Percentiles rank a stretch among this genome's conserved stretches.
phyloP scores from a whole-genome alignment of 2,113 vertebrate genomes.

The Thinocorus orbignyianus region DNA sequence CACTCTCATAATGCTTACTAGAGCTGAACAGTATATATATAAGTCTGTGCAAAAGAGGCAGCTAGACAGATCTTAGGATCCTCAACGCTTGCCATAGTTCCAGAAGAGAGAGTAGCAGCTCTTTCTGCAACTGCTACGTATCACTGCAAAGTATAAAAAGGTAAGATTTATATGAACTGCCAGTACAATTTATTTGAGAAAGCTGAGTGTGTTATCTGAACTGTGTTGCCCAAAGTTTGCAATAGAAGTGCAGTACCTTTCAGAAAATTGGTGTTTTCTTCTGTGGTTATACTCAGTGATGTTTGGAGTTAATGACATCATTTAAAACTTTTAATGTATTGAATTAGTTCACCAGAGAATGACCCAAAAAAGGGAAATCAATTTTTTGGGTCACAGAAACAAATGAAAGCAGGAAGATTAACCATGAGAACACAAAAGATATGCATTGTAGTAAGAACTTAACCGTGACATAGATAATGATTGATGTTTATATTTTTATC shows the following conservation, averaged over 20 bases:
- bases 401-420: constrained; percentile 17
- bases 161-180: constrained; percentile 62
- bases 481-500: neutral
- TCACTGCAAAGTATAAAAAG: constrained; percentile 41
- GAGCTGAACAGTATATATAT: constrained; percentile 76
- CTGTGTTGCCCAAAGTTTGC: neutral
- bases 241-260: neutral
- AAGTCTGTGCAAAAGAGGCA: constrained; percentile 59
- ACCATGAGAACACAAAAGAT: neutral
- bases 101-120: neutral
- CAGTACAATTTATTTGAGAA: neutral
- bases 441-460: neutral
- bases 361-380: neutral
- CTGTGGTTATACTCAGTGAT: neutral
- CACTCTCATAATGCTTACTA: constrained; percentile 70
- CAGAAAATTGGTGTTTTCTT: neutral
- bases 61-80: constrained; percentile 67
- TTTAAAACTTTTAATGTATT: constrained; percentile 9
- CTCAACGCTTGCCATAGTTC: constrained; percentile 56
- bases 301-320: neutral
- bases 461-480: neutral
- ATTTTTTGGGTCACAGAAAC: neutral
- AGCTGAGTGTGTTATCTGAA: neutral
- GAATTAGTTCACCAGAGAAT: neutral
- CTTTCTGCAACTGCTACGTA: constrained; percentile 19